Base-by-base conservation (phyloP, 1,140 invertebrate species). In the Idris sp. region DNA sequence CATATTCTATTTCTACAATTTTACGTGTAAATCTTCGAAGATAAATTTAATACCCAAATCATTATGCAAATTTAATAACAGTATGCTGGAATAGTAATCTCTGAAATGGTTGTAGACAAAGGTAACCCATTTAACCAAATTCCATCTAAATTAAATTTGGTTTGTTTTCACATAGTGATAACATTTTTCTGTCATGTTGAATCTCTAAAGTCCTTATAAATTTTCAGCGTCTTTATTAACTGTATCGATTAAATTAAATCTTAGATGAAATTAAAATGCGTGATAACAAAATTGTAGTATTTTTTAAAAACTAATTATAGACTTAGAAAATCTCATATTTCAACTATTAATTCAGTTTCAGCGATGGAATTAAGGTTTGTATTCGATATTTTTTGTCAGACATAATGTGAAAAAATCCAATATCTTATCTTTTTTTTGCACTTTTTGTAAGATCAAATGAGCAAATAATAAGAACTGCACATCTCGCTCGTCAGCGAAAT, bases 31-130 rank as follows among this genome's bases (percentile, higher is more conserved):
- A 64, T 35, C 53, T 51, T 51, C 46, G 59, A 64, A 64, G 36
- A 53, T 53, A 22, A 65, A 65, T 46, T 46, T 65, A 54, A 54
- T 65, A 54, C 40, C 11, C 10, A 46, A 65, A 54, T 65, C 49
- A 65, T 65, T 65, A 65, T 65, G 61, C 49, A 65, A 65, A 65
- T 65, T 65, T 65, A 65, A 65, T 65, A 65, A 65, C 49, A 65
- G 61, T 54, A 53, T 46, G 31, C 61, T 65, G 48, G 6, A 54
- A 65, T 54, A 38, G 61, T 54, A 64, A 65, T 65, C 38, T 65
- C 48, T 65, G 41, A 19, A 64, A 64, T 44, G 18, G 59, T 19
- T 53, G 11, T 40, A 65, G 49, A 65, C 61, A 51, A 64, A 64
- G 59, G 59, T 51, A 64, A 64, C 59, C 38, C 59, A 53, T 53